A percentile compares a stretch with the other conserved stretches of the same genome.
Conservation (phyloP, 2,888 invertebrate genomes). For the Patella pellucida region DNA sequence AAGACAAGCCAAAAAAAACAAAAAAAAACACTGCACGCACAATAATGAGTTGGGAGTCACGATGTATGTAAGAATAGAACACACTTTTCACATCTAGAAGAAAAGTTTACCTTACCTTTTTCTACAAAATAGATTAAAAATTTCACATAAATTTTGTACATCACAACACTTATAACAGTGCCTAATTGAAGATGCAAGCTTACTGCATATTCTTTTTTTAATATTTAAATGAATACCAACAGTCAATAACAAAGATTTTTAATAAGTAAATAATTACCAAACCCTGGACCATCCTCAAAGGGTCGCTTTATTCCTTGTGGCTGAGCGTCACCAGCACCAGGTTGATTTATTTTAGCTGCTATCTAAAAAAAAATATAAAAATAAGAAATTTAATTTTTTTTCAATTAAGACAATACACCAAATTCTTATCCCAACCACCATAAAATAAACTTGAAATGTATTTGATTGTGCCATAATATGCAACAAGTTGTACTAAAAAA, state of each 20-base stretch:
- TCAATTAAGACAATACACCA: not conserved
- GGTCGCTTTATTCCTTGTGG: constrained; percentile 59
- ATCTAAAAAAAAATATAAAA: constrained; percentile 57
- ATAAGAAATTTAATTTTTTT: not conserved
- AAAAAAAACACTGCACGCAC: too few species aligned
- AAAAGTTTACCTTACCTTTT: too few species aligned
- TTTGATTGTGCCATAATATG: not conserved
- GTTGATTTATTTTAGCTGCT: constrained; percentile 66
- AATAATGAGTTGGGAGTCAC: too few species aligned
- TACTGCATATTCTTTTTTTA: not conserved
- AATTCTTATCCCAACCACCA: not conserved
- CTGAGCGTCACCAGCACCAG: constrained; percentile 60
- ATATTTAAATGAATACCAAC: constrained; percentile 12
- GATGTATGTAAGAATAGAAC: too few species aligned
- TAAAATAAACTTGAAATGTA: not conserved
- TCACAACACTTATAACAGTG: too few species aligned
- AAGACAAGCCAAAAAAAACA: too few species aligned
- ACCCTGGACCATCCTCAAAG: constrained; percentile 59
- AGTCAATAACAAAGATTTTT: constrained; percentile 6
- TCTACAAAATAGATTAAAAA: too few species aligned
- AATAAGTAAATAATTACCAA: constrained; percentile 40
- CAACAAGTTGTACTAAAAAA: too few species aligned
- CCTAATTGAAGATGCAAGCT: too few species aligned
- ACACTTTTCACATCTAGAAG: too few species aligned
- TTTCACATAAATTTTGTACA: too few species aligned